These are phyloP conservation scores for Scolopax bukidnonensis DNA, from an alignment of 2,797 vertebrate species.

Conservation along the genomic window DNA sequence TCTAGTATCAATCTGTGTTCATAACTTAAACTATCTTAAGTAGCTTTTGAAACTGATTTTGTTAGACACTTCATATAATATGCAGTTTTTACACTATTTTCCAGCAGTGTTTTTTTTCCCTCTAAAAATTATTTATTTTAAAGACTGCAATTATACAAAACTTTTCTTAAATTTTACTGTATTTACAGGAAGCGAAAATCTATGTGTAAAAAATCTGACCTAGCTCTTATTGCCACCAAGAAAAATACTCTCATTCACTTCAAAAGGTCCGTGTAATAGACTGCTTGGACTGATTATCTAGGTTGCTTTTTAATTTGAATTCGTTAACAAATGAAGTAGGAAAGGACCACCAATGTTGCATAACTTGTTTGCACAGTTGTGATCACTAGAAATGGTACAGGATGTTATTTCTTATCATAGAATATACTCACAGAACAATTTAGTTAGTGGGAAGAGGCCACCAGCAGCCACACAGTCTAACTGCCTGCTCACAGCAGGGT, in stretches of 20 bases:
- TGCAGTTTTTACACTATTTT: background rate
- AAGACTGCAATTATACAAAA: background rate
- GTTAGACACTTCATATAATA: background rate
- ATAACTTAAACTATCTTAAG: background rate
- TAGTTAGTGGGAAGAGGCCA: background rate
- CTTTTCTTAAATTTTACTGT: background rate
- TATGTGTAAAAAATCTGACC: background rate
- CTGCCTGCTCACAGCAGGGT: background rate
- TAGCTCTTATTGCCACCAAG: background rate
- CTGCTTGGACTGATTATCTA: background rate
- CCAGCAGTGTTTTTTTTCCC: rapidly evolving
- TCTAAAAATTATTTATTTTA: background rate
- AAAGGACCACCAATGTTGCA: background rate
- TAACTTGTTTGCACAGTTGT: background rate
- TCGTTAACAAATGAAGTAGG: background rate
- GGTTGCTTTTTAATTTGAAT: background rate
- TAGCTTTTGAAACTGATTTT: background rate
- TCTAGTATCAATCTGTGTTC: background rate
- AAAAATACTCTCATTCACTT: background rate
- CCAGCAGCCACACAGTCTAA: background rate
- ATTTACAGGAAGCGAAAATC: background rate
- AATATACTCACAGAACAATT: background rate
- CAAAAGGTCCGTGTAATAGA: background rate
- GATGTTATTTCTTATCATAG: background rate
- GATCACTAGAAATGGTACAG: background rate